Conservation (phyloP, 2,888 invertebrate genomes). For the Ophioninae sp. region DNA sequence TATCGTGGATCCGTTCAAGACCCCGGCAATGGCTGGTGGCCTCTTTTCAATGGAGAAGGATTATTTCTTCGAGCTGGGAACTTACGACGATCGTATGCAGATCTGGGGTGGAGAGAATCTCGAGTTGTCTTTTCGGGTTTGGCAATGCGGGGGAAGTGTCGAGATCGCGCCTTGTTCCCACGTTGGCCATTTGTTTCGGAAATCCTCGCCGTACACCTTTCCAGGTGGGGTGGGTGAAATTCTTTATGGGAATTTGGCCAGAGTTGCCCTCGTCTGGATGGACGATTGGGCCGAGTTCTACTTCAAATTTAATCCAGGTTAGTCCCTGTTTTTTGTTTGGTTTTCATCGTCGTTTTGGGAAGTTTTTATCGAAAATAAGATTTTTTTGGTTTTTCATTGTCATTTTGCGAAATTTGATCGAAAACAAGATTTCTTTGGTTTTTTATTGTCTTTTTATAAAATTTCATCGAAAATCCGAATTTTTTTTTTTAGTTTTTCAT, state of each 20-base stretch:
- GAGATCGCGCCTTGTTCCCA: constrained; percentile 96
- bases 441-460: no score
- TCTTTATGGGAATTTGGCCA: constrained; percentile 93
- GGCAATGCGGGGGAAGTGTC: constrained; percentile 96
- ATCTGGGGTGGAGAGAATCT: constrained; percentile 99
- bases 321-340: constrained; percentile 49
- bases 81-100: constrained; percentile 87
- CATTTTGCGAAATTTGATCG: not conserved
- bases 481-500: no score
- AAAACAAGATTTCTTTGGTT: no score
- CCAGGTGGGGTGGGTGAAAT: constrained; percentile 94
- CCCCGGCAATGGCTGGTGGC: constrained; percentile 97
- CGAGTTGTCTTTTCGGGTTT: constrained; percentile 97
- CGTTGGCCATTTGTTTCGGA: constrained; percentile 96
- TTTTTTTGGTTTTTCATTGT: not conserved
- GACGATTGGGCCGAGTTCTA: constrained; percentile 97
- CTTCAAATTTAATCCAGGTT: constrained; percentile 90
- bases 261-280: constrained; percentile 98
- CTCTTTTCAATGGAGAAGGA: constrained; percentile 93
- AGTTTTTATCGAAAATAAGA: no score
- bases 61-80: constrained; percentile 93
- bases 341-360: no score
- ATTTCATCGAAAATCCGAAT: no score
- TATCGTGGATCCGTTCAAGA: constrained; percentile 87
- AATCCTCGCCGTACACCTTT: constrained; percentile 97